Base-by-base conservation (phyloP, 2,113 vertebrate genomes). In the Ancistrus triradiatus region DNA sequence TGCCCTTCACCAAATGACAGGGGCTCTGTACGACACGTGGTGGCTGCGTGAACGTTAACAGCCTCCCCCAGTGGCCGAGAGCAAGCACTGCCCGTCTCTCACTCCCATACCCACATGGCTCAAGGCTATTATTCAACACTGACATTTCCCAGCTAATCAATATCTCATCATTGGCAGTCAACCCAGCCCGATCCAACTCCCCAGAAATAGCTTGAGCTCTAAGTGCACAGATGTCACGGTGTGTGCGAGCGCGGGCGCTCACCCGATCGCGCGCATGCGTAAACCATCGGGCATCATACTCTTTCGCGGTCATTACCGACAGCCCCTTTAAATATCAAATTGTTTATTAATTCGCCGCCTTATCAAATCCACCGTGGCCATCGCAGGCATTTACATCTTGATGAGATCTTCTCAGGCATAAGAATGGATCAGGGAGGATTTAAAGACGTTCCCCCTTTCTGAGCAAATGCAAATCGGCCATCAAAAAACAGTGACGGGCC, bases 91-190 rank as follows among this genome's bases (percentile, higher is more conserved):
- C 35, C 14, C 14, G 1, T 43, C 7, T 60, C 31, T 2, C 15
- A 17, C 42, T 43, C 31, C 18, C 57, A 64, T 44, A 67, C 59
- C 68, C 72, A 65, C 72, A 59, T 60, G 58, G 69, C 74, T 73
- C 59, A 50, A 47, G 72, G 75, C 72, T 72, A 74, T 77, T 74
- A 78, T 72, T 78, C 72, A 74, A 76, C 74, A 74, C 65, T 78
- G 77, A 78, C 77, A 76, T 78, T 78, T 76, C 69, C 67, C 77
- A 58, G 65, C 68, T 70, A 78, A 76, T 78, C 74, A 76, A 78
- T 76, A 78, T 69, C 77, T 78, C 77, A 78, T 76, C 66, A 76
- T 74, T 78, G 77, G 71, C 74, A 78, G 69, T 73, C 72, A 74
- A 76, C 74, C 63, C 58, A 63, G 55, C 49, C 70, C 27, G 56